Evolutionary conservation across 2,888 invertebrate genomes (phyloP).

Genomic region (Brachycybe producta): DNA sequence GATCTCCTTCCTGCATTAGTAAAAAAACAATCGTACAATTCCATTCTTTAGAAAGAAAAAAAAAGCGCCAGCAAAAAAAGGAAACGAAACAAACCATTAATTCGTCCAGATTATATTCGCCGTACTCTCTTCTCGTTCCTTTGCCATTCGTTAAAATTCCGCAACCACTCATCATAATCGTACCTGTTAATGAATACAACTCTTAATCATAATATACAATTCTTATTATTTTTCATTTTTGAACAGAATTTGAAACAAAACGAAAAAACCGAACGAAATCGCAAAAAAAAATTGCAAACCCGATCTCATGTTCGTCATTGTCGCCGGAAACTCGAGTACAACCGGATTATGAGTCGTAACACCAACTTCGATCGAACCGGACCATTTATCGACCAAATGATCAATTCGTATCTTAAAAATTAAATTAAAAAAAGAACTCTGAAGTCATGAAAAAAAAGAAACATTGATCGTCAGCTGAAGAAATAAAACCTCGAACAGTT

Average conservation of each 20-base stretch:
- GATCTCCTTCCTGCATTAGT: conserved; percentile 59
- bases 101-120: conserved; percentile 85
- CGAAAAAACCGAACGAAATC: neutral
- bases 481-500: conserved; percentile 61
- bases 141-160: conserved; percentile 93
- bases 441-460: neutral
- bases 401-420: conserved; percentile 65
- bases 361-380: conserved; percentile 83
- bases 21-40: neutral
- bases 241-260: no score
- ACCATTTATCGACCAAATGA: conserved; percentile 87
- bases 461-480: no score
- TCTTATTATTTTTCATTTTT: no score
- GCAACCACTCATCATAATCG: conserved; percentile 74
- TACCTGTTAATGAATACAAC: conserved; percentile 27
- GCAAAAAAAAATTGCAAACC: conserved; percentile 42
- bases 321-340: conserved; percentile 80
- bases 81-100: conserved; percentile 47
- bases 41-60: neutral
- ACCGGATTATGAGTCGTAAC: conserved; percentile 87
- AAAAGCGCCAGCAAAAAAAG: neutral
- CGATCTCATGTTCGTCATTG: conserved; percentile 91
- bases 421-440: conserved; percentile 15
- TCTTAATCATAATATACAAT: no score
- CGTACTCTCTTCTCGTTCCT: conserved; percentile 82